Evolutionary conservation across 2,888 invertebrate genomes (phyloP).

Genomic region (Melieria crassipennis): DNA sequence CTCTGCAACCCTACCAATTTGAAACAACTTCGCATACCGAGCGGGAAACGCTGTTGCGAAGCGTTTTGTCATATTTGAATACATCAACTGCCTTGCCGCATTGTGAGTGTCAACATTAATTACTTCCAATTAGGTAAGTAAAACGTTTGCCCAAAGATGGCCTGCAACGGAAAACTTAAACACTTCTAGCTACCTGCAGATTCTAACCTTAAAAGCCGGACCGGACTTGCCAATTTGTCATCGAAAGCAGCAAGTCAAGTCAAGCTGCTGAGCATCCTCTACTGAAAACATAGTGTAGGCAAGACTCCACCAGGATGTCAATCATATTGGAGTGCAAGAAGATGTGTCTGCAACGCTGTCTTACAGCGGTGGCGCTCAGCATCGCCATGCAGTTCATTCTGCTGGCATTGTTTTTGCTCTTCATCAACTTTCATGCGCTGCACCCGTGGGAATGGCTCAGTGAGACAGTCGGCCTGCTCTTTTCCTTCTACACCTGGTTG

Average conservation of each 20-base stretch:
- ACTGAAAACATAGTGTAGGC: not conserved
- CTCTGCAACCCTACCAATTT: too few species aligned
- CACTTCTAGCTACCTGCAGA: not conserved
- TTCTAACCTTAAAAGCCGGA: slow-evolving; percentile 20
- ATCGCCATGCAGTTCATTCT: slow-evolving; percentile 70
- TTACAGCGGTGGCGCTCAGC: slow-evolving; percentile 70
- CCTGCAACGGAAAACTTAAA: too few species aligned
- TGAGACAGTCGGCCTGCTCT: slow-evolving; percentile 70
- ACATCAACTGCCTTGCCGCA: too few species aligned
- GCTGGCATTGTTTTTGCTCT: slow-evolving; percentile 67
- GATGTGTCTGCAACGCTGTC: slow-evolving; percentile 57
- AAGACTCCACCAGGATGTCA: slow-evolving; percentile 12
- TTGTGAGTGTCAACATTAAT: too few species aligned
- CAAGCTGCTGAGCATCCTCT: too few species aligned
- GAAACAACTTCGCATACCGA: too few species aligned
- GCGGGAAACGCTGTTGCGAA: too few species aligned
- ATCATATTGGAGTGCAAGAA: slow-evolving; percentile 54
- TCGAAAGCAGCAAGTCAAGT: too few species aligned
- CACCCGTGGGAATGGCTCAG: slow-evolving; percentile 75
- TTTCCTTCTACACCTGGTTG: slow-evolving; percentile 70
- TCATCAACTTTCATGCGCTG: slow-evolving; percentile 72
- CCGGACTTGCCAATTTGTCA: not conserved
- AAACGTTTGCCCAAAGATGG: too few species aligned
- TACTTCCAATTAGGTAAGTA: too few species aligned
- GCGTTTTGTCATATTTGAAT: too few species aligned